Evolutionary conservation across 1,140 invertebrate species (phyloP), one percentile per base, ranked within the genome.

Genomic region (Apocrypta bakeri): DNA sequence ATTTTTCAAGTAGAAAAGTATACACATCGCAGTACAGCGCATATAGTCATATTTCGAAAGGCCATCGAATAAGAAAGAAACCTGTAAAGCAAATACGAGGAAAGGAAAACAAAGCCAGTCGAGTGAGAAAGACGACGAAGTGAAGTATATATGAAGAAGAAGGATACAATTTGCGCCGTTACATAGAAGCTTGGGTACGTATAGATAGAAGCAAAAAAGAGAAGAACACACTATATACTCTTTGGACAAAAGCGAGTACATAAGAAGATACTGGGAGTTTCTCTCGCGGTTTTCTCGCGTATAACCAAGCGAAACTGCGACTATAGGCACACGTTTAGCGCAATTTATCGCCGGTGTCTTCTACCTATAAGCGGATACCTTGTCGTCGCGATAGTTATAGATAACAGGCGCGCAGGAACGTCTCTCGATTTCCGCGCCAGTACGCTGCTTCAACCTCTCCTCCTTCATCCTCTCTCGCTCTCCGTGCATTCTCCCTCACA

Each of bases 311-410:
- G 25, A 14, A 75, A 2, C 66, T 25, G 14, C 7, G 69, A 56
- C 31, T 42, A 24, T 81, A 75, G 79, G 37, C 29, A 72, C 71
- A 61, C 31, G 25, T 76, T 75, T 76, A 81, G 63, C 40, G 21
- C 72, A 81, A 81, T 81, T 75, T 81, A 81, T 81, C 37, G 72
- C 40, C 25, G 63, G 73, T 76, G 72, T 81, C 73, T 75, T 76
- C 61, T 69, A 61, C 63, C 72, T 81, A 76, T 81, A 76, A 81
- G 72, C 72, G 72, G 80, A 81, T 81, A 81, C 72, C 80, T 81
- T 81, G 80, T 81, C 80, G 72, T 76, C 64, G 61, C 40, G 80
- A 81, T 81, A 81, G 80, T 81, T 81, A 75, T 81, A 81, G 72
- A 81, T 75, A 75, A 76, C 61, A 76, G 37, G 42, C 69, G 24